These are phyloP conservation scores for Zhuqinia jingwanae DNA, from an alignment of 2,888 invertebrate genomes.

Conservation along the genomic window DNA sequence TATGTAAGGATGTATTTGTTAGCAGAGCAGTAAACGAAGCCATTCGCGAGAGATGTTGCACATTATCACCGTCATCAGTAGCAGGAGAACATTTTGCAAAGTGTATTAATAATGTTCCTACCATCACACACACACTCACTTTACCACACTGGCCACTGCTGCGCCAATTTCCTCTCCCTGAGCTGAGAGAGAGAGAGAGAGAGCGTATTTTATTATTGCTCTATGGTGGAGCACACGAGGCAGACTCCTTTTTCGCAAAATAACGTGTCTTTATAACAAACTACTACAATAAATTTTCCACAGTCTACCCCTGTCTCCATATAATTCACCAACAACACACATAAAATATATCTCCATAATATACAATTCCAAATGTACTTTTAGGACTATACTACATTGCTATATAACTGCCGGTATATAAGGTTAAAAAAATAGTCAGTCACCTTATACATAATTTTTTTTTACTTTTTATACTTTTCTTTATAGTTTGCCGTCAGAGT, in stretches of 20 bases:
- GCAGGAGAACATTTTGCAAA: constrained; percentile 45
- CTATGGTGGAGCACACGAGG: constrained; percentile 37
- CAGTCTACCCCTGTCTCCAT: not conserved
- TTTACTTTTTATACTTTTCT: too few relatives aligned
- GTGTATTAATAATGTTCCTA: constrained; percentile 42
- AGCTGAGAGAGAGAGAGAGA: too few relatives aligned
- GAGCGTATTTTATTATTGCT: constrained; percentile 23
- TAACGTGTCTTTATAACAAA: constrained; percentile 38
- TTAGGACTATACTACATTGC: too few relatives aligned
- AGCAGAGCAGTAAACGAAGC: constrained; percentile 45
- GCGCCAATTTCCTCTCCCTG: constrained; percentile 46
- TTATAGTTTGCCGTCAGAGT: too few relatives aligned
- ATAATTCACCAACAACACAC: not conserved
- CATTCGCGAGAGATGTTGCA: constrained; percentile 69
- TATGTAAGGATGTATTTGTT: constrained; percentile 36
- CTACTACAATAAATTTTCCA: constrained; percentile 48
- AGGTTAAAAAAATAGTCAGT: too few relatives aligned
- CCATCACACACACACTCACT: not conserved
- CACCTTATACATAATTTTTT: too few relatives aligned
- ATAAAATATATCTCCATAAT: not conserved
- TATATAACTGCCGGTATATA: too few relatives aligned
- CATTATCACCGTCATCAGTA: constrained; percentile 68
- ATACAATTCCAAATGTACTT: too few relatives aligned
- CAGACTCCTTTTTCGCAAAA: constrained; percentile 17
- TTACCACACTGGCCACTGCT: constrained; percentile 30